These are phyloP conservation scores for Phataginus tetradactyla DNA, from an alignment of 2,797 vertebrate genomes.

Conservation along the genomic window DNA sequence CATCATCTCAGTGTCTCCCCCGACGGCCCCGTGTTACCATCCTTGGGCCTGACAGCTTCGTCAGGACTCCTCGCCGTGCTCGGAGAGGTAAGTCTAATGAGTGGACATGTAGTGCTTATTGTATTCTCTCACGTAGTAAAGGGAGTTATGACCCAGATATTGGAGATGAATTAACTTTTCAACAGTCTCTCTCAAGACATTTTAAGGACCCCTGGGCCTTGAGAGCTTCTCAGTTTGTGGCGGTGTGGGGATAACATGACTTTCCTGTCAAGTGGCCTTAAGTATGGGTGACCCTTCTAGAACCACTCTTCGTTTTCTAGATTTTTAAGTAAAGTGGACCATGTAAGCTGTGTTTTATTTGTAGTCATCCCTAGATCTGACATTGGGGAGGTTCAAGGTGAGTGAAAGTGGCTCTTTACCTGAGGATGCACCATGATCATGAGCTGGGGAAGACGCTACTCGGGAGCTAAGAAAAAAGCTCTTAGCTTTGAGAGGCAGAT, in stretches of 20 bases:
- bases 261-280: background rate
- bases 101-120: background rate
- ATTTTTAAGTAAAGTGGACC: constrained; percentile 21
- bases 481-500: background rate
- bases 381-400: constrained; percentile 47
- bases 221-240: background rate
- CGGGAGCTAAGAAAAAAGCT: background rate
- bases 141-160: background rate
- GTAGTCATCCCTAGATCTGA: background rate
- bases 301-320: background rate
- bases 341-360: constrained; percentile 22
- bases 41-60: background rate
- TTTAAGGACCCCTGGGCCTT: background rate
- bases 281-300: background rate
- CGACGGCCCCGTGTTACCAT: fast-evolving
- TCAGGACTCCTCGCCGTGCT: background rate
- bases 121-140: background rate
- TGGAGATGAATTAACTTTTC: constrained; percentile 49
- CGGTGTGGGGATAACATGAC: background rate
- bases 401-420: constrained; percentile 29
- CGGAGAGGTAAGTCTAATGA: background rate
- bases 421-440: background rate
- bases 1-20: too few relatives aligned
- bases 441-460: background rate
- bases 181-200: background rate